Base-by-base conservation (phyloP, 2,113 vertebrate genomes). In the Alectura lathami region DNA sequence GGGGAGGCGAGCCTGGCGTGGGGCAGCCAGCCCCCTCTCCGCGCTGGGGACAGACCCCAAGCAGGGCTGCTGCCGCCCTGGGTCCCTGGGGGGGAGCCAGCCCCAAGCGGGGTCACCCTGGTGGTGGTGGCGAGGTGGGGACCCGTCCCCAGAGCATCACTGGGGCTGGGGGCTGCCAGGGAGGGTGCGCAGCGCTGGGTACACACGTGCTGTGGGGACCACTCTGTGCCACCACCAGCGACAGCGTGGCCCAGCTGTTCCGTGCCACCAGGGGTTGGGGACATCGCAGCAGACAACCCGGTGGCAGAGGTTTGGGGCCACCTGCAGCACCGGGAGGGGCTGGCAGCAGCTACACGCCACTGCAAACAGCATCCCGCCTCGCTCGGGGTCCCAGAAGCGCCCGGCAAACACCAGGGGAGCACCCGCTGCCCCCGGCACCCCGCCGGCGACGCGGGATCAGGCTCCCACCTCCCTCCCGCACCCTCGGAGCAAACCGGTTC, bases 401-500 rank as follows among this genome's bases (percentile, higher is more conserved):
- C 29, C 51, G 16, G 34, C 14, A 24, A 24, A 36, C 9, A 36
- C 22, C 34, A 22, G 30, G 17, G 54, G 92, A 72, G 68, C 77
- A 66, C 38, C 30, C 21, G 0, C 0, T 1, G n/a, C 32, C 45
- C 70, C 51, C 10, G 0, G 53, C 79, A 36, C 63, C 63, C 50
- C 22, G 15, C 34, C 23, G n/a, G 34, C 15, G 10, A 15, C 23
- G 22, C 36, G 34, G 23, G 16, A 23, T 11, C 21, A 14, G 57
- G 23, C 34, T 62, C 59, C 59, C 59, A 62, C 22, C 17, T 11
- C 36, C 8, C 5, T 38, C 27, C 38, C 48, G 74, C 72, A 5
- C 83, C 1, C 10, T 15, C 2, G 1, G 62, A 53, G 50, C 79
- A 69, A 92, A 94, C 89, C 86, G 57, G 94, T 96, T 96, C 83